A percentile compares a stretch with the other conserved stretches of the same genome.
phyloP scores from a whole-genome alignment of 2,888 invertebrate genomes.

The Drosophila meridiana region DNA sequence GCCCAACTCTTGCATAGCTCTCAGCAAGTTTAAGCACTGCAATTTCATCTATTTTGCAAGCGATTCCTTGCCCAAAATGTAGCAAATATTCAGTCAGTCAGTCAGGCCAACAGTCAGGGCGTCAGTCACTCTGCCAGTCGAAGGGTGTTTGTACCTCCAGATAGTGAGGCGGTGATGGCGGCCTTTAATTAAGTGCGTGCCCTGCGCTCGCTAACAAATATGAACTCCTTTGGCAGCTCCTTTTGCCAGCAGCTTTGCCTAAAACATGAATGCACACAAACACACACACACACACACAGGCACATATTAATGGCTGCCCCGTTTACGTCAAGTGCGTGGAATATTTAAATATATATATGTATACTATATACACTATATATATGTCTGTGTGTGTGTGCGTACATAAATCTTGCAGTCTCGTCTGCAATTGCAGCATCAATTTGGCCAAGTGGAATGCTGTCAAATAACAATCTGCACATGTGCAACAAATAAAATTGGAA shows the following conservation, averaged over 20 bases:
- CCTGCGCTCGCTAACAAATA: constrained; percentile 47
- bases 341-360: constrained; percentile 34
- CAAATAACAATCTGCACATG: constrained; percentile 41
- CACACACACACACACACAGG: background rate
- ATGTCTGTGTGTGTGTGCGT: background rate
- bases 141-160: constrained; percentile 1
- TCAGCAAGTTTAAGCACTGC: constrained; percentile 38
- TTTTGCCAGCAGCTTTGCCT: constrained; percentile 17
- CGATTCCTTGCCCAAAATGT: constrained; percentile 46
- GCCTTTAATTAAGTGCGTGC: constrained; percentile 74
- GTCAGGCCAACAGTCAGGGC: constrained; percentile 9
- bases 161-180: constrained; percentile 29
- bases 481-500: constrained; percentile 37
- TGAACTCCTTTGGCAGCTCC: constrained; percentile 53
- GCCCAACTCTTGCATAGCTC: constrained; percentile 24
- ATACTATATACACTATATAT: background rate
- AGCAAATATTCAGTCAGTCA: constrained; percentile 30
- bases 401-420: constrained; percentile 14
- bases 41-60: constrained; percentile 67
- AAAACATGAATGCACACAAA: background rate
- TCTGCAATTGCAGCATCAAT: constrained; percentile 42
- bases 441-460: constrained; percentile 32
- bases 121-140: background rate
- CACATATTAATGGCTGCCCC: constrained; percentile 34
- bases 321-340: constrained; percentile 26